These are phyloP conservation scores for Gymnothorax javanicus DNA, from an alignment of 2,797 vertebrate genomes.

Conservation along the genomic window DNA sequence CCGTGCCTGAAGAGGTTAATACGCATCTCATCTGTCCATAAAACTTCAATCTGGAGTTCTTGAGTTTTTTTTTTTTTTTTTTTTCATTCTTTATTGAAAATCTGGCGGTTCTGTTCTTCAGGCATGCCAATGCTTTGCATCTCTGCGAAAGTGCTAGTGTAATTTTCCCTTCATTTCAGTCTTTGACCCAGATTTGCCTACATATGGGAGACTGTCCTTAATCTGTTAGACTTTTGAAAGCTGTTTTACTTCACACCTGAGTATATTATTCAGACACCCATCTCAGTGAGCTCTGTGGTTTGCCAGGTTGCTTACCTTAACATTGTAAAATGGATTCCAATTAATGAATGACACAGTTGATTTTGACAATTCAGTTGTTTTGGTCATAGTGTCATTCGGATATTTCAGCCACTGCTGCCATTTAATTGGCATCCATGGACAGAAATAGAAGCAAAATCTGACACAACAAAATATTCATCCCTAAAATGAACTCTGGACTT, in stretches of 20 bases:
- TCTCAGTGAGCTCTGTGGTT: background rate
- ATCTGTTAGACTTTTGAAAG: background rate
- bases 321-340: no score
- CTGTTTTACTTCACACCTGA: background rate
- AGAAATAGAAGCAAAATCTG: no score
- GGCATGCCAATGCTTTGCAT: background rate
- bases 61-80: background rate
- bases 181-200: no score
- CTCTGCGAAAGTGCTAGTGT: no score
- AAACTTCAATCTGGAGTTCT: background rate
- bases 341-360: no score
- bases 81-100: background rate
- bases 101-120: background rate
- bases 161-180: no score
- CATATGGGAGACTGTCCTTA: background rate
- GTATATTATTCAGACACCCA: background rate
- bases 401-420: no score
- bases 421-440: no score
- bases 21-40: background rate
- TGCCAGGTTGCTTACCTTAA: background rate
- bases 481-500: background rate
- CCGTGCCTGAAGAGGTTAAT: background rate
- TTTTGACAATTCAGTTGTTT: no score
- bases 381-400: no score
- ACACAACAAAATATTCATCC: background rate